Evolutionary conservation across 2,888 invertebrate genomes (phyloP).

Genomic region (Anaspis maculata): DNA sequence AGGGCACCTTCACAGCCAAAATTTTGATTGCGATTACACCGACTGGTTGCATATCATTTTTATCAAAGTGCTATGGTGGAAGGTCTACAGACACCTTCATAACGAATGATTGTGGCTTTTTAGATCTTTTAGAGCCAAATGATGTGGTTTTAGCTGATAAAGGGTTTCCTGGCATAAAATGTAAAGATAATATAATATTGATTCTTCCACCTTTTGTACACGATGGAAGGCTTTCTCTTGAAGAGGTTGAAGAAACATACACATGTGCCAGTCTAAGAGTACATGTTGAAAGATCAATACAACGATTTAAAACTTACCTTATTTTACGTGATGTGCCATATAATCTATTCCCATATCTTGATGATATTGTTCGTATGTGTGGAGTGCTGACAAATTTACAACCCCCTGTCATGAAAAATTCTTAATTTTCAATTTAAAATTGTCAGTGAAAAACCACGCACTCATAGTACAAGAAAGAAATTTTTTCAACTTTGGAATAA

Average conservation of each 20-base stretch:
- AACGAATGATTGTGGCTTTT: slow-evolving; percentile 3
- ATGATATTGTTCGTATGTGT: slow-evolving; percentile 8
- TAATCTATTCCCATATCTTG: slow-evolving; percentile 4
- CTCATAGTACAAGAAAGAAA: no score
- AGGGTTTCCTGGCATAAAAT: slow-evolving; percentile 5
- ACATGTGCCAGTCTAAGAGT: slow-evolving; percentile 10
- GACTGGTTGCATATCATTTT: background rate
- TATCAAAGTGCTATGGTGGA: slow-evolving; percentile 5
- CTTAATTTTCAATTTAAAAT: background rate
- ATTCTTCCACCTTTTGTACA: slow-evolving; percentile 7
- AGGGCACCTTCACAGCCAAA: slow-evolving; percentile 1
- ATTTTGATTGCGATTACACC: slow-evolving; percentile 2
- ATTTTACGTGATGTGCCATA: slow-evolving; percentile 6
- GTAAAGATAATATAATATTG: slow-evolving; percentile 2
- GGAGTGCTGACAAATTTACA: slow-evolving; percentile 4
- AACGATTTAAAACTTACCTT: slow-evolving; percentile 5
- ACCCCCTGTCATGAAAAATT: background rate
- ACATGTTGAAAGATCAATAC: slow-evolving; percentile 11
- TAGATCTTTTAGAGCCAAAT: slow-evolving; percentile 6
- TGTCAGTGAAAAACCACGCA: no score
- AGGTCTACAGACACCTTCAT: slow-evolving; percentile 4
- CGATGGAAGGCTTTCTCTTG: slow-evolving; percentile 2
- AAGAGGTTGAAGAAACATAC: slow-evolving; percentile 7
- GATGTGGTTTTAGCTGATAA: slow-evolving; percentile 6
- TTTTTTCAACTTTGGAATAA: no score